Evolutionary conservation across 1,140 invertebrate genomes (phyloP).

Genomic region (Leptopilina boulardi): DNA sequence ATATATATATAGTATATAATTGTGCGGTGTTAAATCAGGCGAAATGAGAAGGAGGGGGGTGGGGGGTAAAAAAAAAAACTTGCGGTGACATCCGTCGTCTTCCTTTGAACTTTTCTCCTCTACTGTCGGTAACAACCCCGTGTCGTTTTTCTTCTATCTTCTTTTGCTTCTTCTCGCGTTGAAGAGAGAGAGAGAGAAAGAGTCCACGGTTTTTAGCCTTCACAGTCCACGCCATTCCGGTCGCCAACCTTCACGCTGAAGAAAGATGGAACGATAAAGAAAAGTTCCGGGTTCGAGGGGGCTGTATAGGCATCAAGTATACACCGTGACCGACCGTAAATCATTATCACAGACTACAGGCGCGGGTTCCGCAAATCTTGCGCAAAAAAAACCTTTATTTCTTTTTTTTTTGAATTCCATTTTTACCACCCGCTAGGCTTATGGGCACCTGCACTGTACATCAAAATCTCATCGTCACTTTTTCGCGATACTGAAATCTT

Average conservation of each 20-base stretch:
- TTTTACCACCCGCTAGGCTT: too few species aligned
- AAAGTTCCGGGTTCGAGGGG: conserved; percentile 33
- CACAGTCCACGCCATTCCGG: conserved; percentile 12
- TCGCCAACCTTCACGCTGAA: conserved; percentile 31
- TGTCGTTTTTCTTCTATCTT: conserved; percentile 26
- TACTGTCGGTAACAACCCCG: conserved; percentile 27
- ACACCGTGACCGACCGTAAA: conserved; percentile 32
- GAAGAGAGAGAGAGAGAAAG: too few species aligned
- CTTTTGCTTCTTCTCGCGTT: conserved; percentile 24
- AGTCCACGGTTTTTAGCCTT: conserved; percentile 25
- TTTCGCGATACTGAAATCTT: too few species aligned
- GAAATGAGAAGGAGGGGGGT: not conserved
- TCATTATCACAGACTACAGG: conserved; percentile 31
- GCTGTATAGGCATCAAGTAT: conserved; percentile 22
- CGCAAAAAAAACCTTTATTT: not conserved
- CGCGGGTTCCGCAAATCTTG: conserved; percentile 19
- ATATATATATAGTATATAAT: too few species aligned
- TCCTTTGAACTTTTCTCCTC: conserved; percentile 31
- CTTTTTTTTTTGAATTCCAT: not conserved
- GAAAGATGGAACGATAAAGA: conserved; percentile 28
- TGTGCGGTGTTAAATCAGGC: conserved; percentile 25
- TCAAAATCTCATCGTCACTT: too few species aligned
- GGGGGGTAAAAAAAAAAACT: not conserved
- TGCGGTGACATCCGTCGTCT: conserved; percentile 30
- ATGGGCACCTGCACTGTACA: too few species aligned